Evolutionary conservation across 1,140 invertebrate species (phyloP).

Genomic region (Halesus radiatus): DNA sequence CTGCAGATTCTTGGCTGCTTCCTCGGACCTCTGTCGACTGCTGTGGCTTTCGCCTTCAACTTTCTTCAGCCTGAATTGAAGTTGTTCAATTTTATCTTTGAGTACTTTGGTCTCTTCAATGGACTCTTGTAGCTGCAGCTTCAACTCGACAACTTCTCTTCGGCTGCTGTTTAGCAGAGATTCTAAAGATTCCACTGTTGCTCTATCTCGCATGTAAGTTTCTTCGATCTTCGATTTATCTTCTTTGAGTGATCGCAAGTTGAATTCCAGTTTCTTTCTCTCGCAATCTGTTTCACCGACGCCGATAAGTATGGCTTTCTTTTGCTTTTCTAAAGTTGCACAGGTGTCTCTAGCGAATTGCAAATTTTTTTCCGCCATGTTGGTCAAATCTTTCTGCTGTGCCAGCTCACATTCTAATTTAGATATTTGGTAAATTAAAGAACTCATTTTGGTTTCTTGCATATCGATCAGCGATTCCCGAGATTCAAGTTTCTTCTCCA

Average conservation of each 20-base stretch:
- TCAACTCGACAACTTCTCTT: constrained; percentile 67
- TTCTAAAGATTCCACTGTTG: constrained; percentile 64
- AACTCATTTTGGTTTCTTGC: constrained; percentile 64
- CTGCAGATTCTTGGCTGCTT: constrained; percentile 52
- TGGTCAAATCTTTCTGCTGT: constrained; percentile 64
- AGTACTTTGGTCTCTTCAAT: constrained; percentile 66
- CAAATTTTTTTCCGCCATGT: constrained; percentile 66
- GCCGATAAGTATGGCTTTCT: constrained; percentile 58
- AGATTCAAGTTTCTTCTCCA: constrained; percentile 64
- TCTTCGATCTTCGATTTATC: constrained; percentile 63
- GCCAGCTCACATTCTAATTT: constrained; percentile 66
- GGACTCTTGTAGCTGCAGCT: constrained; percentile 67
- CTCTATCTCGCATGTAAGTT: constrained; percentile 61
- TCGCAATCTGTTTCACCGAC: constrained; percentile 63
- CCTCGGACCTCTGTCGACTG: constrained; percentile 46
- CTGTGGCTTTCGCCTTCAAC: constrained; percentile 48
- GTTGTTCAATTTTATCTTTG: constrained; percentile 62
- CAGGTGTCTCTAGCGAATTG: constrained; percentile 67
- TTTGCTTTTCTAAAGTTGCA: constrained; percentile 63
- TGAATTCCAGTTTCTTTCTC: constrained; percentile 66
- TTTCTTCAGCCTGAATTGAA: constrained; percentile 48
- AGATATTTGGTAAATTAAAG: constrained; percentile 64
- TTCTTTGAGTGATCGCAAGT: constrained; percentile 63
- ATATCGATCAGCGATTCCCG: constrained; percentile 65
- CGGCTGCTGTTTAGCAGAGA: constrained; percentile 65